These are phyloP conservation scores for Gari tellinella DNA, from an alignment of 2,888 invertebrate genomes.

Conservation along the genomic window DNA sequence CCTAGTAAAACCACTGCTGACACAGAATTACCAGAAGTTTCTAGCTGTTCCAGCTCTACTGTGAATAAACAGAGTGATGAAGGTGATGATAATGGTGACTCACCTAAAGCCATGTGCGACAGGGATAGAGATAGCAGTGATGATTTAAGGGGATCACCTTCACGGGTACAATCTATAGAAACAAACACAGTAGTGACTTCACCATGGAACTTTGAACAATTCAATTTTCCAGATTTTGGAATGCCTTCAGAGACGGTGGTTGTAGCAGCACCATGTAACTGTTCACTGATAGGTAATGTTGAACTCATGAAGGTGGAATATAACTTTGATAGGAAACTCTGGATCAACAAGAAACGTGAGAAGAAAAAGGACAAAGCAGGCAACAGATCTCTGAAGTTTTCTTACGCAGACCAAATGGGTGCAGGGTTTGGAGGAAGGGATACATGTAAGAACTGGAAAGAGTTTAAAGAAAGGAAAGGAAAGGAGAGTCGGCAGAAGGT, in stretches of 20 bases:
- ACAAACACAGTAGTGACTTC: slow-evolving; percentile 1
- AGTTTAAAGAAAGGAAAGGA: slow-evolving; percentile 68
- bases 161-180: background rate
- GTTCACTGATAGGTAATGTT: slow-evolving; percentile 59
- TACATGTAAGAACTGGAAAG: slow-evolving; percentile 74
- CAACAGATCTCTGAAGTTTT: slow-evolving; percentile 62
- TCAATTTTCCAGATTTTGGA: slow-evolving; percentile 72
- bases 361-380: slow-evolving; percentile 24
- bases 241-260: slow-evolving; percentile 1
- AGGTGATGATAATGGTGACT: too few species aligned
- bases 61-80: too few species aligned
- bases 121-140: background rate
- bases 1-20: too few species aligned
- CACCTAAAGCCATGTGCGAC: too few species aligned
- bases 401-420: slow-evolving; percentile 59
- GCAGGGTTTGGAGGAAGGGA: slow-evolving; percentile 33
- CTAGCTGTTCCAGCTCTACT: too few species aligned
- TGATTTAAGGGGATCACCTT: background rate
- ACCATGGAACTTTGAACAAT: slow-evolving; percentile 64
- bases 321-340: slow-evolving; percentile 59
- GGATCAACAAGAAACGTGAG: slow-evolving; percentile 53
- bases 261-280: slow-evolving; percentile 20
- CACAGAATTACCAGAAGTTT: too few species aligned
- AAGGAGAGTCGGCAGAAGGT: slow-evolving; percentile 15
- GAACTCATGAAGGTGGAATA: slow-evolving; percentile 33